Percentiles rank a stretch among this genome's conserved stretches.
Conservation (phyloP, 2,888 invertebrate species). For the Trissoscelio sp. region DNA sequence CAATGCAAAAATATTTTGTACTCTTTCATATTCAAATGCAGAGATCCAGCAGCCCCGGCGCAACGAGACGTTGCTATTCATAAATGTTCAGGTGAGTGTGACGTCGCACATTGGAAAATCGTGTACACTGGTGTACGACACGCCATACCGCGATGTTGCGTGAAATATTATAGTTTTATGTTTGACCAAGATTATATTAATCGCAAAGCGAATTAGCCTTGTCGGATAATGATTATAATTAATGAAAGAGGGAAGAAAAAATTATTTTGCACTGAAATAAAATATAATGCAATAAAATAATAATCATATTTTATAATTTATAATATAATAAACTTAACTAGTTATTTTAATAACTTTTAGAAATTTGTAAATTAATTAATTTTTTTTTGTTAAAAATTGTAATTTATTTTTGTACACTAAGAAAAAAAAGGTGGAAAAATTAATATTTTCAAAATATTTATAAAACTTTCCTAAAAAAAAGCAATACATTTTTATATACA, state of each 20-base stretch:
- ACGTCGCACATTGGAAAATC: slow-evolving; percentile 11
- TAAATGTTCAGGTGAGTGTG: slow-evolving; percentile 25
- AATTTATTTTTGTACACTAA: no score
- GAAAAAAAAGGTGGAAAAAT: no score
- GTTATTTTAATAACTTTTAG: not conserved
- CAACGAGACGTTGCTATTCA: slow-evolving; percentile 35
- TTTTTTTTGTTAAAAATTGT: no score
- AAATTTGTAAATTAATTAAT: no score
- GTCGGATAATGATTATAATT: slow-evolving; percentile 9
- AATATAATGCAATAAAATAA: slow-evolving; percentile 1
- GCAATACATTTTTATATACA: no score
- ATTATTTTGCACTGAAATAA: not conserved
- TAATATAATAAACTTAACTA: no score
- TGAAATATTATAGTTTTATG: slow-evolving; percentile 17
- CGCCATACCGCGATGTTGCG: slow-evolving; percentile 20
- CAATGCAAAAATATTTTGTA: slow-evolving; percentile 35
- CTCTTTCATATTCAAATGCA: slow-evolving; percentile 49
- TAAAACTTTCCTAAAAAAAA: no score
- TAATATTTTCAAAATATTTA: no score
- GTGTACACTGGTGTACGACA: slow-evolving; percentile 14
- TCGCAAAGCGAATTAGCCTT: slow-evolving; percentile 16
- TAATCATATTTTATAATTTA: no score
- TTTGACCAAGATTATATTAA: slow-evolving; percentile 33
- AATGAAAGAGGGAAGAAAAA: not conserved
- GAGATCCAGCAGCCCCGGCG: slow-evolving; percentile 2